phyloP scores from a whole-genome alignment of 2,113 vertebrate genomes.

The Petroica traversi region DNA sequence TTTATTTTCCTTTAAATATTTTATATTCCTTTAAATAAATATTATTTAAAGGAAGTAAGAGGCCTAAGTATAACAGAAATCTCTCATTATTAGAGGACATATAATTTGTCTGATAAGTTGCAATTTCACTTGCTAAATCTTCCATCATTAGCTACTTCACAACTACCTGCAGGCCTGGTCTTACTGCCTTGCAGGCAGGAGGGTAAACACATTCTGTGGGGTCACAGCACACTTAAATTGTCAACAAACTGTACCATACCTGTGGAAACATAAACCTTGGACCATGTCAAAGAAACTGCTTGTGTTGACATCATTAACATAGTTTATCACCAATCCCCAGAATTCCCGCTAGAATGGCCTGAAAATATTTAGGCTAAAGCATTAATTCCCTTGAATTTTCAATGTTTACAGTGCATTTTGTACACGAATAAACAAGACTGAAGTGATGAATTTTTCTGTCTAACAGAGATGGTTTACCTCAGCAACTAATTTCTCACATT shows the following conservation, averaged over 20 bases:
- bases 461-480: slow-evolving; percentile 61
- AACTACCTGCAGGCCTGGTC: not conserved
- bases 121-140: not conserved
- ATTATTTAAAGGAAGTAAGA: not conserved
- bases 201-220: not conserved
- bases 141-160: not conserved
- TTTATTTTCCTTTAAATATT: too few species aligned
- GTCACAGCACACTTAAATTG: not conserved
- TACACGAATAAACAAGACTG: slow-evolving; percentile 39
- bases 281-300: not conserved
- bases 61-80: not conserved
- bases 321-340: not conserved
- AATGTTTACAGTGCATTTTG: slow-evolving; percentile 30
- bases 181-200: not conserved
- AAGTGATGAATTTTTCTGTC: slow-evolving; percentile 68
- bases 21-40: too few species aligned
- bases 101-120: not conserved
- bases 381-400: slow-evolving; percentile 22
- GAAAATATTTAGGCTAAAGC: slow-evolving; percentile 12
- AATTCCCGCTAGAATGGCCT: not conserved
- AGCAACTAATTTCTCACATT: slow-evolving; percentile 71
- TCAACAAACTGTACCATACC: not conserved
- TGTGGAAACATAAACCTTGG: not conserved
- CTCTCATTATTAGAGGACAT: not conserved
- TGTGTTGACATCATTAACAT: not conserved